These are phyloP conservation scores for Corythaixoides concolor DNA, from an alignment of 2,113 vertebrate genomes.

Conservation along the genomic window DNA sequence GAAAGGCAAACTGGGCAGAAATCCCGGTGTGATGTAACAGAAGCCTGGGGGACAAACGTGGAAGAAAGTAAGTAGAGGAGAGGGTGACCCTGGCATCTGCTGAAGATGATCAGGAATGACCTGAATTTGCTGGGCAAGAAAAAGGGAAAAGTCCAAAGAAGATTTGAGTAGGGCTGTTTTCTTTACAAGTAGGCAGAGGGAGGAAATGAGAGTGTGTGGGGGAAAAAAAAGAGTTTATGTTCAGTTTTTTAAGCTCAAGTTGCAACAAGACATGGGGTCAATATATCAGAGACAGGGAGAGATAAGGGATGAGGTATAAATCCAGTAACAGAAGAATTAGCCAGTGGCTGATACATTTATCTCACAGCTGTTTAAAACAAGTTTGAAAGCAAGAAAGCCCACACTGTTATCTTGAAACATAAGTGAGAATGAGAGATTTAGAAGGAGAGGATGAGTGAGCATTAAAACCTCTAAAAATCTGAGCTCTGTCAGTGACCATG, in stretches of 20 bases:
- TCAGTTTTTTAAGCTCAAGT: background rate
- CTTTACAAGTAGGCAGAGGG: background rate
- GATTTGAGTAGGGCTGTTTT: background rate
- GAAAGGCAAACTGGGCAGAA: constrained; percentile 10
- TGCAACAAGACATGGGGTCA: background rate
- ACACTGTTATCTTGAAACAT: background rate
- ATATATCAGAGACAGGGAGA: background rate
- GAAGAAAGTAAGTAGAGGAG: background rate
- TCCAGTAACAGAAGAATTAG: background rate
- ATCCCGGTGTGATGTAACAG: background rate
- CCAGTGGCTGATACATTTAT: background rate
- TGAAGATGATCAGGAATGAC: background rate
- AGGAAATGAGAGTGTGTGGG: background rate
- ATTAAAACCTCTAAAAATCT: background rate
- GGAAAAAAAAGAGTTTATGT: background rate
- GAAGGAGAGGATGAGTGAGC: background rate
- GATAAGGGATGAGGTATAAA: background rate
- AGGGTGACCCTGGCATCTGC: background rate
- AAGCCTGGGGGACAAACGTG: background rate
- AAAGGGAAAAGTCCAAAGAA: background rate
- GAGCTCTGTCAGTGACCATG: background rate
- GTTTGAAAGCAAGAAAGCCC: background rate
- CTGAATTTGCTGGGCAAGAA: background rate
- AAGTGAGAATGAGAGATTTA: background rate
- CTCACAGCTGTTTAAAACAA: background rate